A percentile compares a stretch with the other conserved stretches of the same genome.
Conservation (phyloP, 2,888 invertebrate genomes). For the Lasioglossum lativentre region DNA sequence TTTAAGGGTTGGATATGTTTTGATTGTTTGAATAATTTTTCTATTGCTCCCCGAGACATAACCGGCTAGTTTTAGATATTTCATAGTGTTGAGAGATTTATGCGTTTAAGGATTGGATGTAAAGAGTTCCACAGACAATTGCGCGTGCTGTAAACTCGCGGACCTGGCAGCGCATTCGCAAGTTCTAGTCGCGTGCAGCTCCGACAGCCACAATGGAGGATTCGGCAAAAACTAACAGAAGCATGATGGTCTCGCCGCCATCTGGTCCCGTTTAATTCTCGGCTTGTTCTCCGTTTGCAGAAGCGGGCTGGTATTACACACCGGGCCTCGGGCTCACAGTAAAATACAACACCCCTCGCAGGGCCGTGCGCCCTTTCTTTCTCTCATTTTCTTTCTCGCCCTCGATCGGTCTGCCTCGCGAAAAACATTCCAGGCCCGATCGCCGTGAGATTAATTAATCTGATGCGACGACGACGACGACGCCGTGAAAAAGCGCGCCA, state of each 20-base stretch:
- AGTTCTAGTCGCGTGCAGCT: background rate
- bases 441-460: constrained; percentile 57
- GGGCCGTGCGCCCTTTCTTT: background rate
- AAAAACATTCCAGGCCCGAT: constrained; percentile 41
- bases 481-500: constrained; percentile 35
- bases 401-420: constrained; percentile 9
- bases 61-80: background rate
- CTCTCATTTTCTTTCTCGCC: constrained; percentile 22
- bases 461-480: constrained; percentile 35
- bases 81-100: background rate
- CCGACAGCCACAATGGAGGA: background rate
- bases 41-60: too few species aligned
- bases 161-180: background rate
- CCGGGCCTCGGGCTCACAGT: constrained; percentile 1
- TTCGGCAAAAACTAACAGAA: constrained; percentile 8
- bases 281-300: constrained; percentile 1
- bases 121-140: background rate
- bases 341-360: constrained; percentile 24
- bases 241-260: background rate
- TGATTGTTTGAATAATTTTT: too few species aligned
- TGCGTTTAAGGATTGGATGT: too few species aligned
- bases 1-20: too few species aligned
- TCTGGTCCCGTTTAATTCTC: constrained; percentile 10
- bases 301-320: constrained; percentile 13
- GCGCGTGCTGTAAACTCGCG: background rate